A percentile compares a stretch with the other conserved stretches of the same genome.
Conservation (phyloP, 2,888 invertebrate genomes). For the Epistrophella euchroma region DNA sequence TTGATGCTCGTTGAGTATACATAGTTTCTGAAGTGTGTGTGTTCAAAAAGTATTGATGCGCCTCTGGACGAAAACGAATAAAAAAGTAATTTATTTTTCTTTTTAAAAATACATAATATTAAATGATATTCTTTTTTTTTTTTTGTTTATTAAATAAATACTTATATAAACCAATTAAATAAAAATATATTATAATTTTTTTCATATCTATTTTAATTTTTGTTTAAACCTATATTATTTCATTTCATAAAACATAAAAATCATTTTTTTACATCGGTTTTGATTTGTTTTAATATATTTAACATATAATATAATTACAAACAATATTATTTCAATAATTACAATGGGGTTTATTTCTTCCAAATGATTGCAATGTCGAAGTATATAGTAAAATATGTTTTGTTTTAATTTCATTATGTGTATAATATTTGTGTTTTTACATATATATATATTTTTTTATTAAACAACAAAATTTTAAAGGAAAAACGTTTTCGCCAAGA, state of each 20-base stretch:
- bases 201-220: slow-evolving; percentile 7
- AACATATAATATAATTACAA: slow-evolving; percentile 18
- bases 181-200: slow-evolving; percentile 33
- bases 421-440: slow-evolving; percentile 51
- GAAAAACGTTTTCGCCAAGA: slow-evolving; percentile 66
- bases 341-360: slow-evolving; percentile 49
- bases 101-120: slow-evolving; percentile 37
- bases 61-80: slow-evolving; percentile 74
- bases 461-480: slow-evolving; percentile 4
- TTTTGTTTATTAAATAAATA: slow-evolving; percentile 41
- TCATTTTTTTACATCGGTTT: slow-evolving; percentile 46
- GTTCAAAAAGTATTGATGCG: slow-evolving; percentile 60
- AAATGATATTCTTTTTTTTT: slow-evolving; percentile 32
- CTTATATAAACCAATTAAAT: slow-evolving; percentile 45
- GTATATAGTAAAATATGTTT: slow-evolving; percentile 71
- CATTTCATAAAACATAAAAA: slow-evolving; percentile 45
- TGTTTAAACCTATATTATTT: slow-evolving; percentile 17
- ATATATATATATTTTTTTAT: slow-evolving; percentile 36
- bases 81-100: slow-evolving; percentile 67
- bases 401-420: slow-evolving; percentile 58
- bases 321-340: slow-evolving; percentile 23
- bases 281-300: slow-evolving; percentile 37
- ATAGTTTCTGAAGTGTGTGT: slow-evolving; percentile 55
- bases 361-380: slow-evolving; percentile 74
- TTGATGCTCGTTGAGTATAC: slow-evolving; percentile 62